Evolutionary conservation across 1,140 invertebrate species (phyloP).

Genomic region (Drosophila eugracilis): DNA sequence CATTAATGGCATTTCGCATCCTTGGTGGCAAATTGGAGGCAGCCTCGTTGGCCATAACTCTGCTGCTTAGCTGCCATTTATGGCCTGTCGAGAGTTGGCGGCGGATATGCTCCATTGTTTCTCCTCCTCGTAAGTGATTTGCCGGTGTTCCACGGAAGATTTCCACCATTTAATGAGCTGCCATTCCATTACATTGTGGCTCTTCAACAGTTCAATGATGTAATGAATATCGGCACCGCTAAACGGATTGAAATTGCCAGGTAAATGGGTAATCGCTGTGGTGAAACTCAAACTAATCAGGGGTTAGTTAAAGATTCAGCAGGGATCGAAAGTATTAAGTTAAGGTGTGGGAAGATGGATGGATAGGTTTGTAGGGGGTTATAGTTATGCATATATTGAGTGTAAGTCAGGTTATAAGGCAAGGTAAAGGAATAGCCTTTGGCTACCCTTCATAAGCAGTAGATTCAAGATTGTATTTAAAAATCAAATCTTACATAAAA

Average conservation of each 20-base stretch:
- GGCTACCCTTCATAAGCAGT: no score
- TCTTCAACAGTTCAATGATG: constrained; percentile 11
- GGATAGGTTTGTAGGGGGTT: no score
- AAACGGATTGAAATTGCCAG: constrained; percentile 25
- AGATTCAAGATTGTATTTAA: no score
- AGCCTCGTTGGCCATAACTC: constrained; percentile 66
- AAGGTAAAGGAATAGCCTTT: no score
- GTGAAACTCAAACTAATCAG: constrained; percentile 7
- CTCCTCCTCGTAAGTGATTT: constrained; percentile 44
- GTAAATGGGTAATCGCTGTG: constrained; percentile 28
- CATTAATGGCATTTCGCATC: constrained; percentile 73
- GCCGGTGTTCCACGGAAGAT: constrained; percentile 18
- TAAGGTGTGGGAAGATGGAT: neutral
- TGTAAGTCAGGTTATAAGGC: no score
- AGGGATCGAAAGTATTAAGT: constrained; percentile 17
- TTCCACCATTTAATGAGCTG: constrained; percentile 51
- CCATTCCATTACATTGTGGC: constrained; percentile 27
- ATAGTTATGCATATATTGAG: no score
- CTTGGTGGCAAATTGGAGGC: constrained; percentile 80
- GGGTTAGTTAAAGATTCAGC: constrained; percentile 9
- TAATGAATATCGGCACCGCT: constrained; percentile 18
- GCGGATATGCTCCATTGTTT: constrained; percentile 45
- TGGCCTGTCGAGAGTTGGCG: constrained; percentile 48
- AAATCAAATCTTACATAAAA: no score
- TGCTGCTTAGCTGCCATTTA: constrained; percentile 76